phyloP scores from a whole-genome alignment of 1,140 invertebrate genomes.

The Cardiocondyla obscurior region DNA sequence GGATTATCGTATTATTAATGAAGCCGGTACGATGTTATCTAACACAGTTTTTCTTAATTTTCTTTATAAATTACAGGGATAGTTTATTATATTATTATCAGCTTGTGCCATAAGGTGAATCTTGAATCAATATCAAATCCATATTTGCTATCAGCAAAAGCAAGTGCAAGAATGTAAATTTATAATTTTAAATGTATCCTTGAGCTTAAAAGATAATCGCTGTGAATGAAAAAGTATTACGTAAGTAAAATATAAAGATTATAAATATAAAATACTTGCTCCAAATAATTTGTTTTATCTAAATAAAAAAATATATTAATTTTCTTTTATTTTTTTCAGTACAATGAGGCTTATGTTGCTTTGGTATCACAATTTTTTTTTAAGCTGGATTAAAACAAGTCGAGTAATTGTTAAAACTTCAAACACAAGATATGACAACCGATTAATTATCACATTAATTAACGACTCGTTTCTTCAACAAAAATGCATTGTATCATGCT shows the following conservation, averaged over 20 bases:
- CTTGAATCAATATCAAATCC: too few relatives aligned
- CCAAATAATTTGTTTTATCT: not conserved
- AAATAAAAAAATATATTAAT: not conserved
- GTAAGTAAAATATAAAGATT: not conserved
- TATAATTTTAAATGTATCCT: too few relatives aligned
- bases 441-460: too few relatives aligned
- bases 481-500: too few relatives aligned
- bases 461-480: too few relatives aligned
- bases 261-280: too few relatives aligned
- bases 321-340: not conserved
- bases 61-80: not conserved
- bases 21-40: not conserved
- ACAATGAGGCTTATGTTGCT: not conserved
- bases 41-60: not conserved
- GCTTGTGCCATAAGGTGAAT: too few relatives aligned
- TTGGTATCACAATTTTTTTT: not conserved
- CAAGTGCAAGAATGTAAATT: not conserved
- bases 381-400: too few relatives aligned
- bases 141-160: not conserved
- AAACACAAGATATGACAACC: too few relatives aligned
- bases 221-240: not conserved
- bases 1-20: not conserved
- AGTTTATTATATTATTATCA: too few relatives aligned
- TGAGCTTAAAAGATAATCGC: not conserved
- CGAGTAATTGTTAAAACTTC: too few relatives aligned